phyloP scores from a whole-genome alignment of 2,113 vertebrate species.

The Pseudorhombus dupliciocellatus region DNA sequence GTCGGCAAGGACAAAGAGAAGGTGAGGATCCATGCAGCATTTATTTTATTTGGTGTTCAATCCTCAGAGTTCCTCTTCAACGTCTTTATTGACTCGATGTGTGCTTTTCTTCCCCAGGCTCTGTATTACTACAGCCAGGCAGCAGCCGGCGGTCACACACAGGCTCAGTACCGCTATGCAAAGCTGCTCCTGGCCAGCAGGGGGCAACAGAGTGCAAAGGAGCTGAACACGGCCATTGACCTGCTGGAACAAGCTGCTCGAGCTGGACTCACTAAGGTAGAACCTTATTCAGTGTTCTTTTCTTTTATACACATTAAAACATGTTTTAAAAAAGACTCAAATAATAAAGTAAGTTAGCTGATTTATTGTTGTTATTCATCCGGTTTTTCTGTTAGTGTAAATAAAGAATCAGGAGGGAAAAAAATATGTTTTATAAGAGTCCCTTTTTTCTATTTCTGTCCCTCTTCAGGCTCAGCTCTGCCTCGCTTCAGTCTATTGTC shows the following conservation, averaged over 20 bases:
- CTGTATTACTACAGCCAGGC: conserved; percentile 85
- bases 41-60: not conserved
- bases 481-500: conserved; percentile 87
- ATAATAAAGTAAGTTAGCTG: no score
- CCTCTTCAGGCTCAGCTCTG: conserved; percentile 88
- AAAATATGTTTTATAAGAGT: not conserved
- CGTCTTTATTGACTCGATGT: not conserved
- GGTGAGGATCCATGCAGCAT: conserved; percentile 63
- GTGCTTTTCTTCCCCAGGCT: conserved; percentile 80
- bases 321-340: no score
- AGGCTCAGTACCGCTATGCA: conserved; percentile 90
- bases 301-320: no score
- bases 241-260: conserved; percentile 84
- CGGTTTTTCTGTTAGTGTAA: not conserved
- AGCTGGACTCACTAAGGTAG: conserved; percentile 87
- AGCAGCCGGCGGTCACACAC: conserved; percentile 82
- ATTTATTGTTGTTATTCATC: no score
- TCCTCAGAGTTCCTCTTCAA: not conserved
- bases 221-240: conserved; percentile 72
- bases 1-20: conserved; percentile 82
- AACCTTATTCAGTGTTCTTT: not conserved
- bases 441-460: not conserved
- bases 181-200: conserved; percentile 82
- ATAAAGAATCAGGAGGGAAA: not conserved
- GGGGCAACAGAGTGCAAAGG: conserved; percentile 55